A percentile compares a stretch with the other conserved stretches of the same genome.
phyloP scores from a whole-genome alignment of 2,888 invertebrate species.

The Desoria tigrina region DNA sequence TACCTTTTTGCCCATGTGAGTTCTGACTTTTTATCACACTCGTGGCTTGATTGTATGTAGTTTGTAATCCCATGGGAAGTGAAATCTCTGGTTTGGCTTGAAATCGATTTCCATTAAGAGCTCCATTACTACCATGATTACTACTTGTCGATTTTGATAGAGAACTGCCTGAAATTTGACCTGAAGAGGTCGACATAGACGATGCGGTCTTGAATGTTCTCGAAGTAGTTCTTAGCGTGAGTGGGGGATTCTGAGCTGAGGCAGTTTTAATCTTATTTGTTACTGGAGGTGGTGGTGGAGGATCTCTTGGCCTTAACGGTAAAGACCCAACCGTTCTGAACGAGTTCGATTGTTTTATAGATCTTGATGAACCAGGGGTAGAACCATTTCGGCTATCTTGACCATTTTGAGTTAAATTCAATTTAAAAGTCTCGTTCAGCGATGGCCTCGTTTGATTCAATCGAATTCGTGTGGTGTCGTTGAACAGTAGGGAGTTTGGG shows the following conservation, averaged over 20 bases:
- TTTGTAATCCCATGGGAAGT: conserved; percentile 41
- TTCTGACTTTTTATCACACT: conserved; percentile 12
- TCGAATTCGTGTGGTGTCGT: conserved; percentile 82
- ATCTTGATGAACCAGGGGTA: conserved; percentile 6
- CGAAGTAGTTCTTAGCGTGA: conserved; percentile 3
- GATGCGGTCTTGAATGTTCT: background rate
- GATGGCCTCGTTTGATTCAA: conserved; percentile 57
- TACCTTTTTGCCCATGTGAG: conserved; percentile 6
- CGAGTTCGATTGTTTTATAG: conserved; percentile 50
- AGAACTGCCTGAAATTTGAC: too few species aligned
- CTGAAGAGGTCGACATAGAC: background rate
- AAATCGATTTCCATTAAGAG: conserved; percentile 34
- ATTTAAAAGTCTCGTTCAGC: conserved; percentile 49
- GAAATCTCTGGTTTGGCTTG: conserved; percentile 47
- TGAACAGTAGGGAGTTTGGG: conserved; percentile 63
- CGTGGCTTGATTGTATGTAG: conserved; percentile 31
- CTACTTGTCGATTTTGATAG: conserved; percentile 7
- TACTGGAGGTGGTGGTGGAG: conserved; percentile 53
- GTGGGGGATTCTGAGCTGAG: background rate
- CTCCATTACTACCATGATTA: conserved; percentile 23
- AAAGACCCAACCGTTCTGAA: conserved; percentile 56
- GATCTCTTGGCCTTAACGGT: conserved; percentile 49
- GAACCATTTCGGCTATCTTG: conserved; percentile 39
- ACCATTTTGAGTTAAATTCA: conserved; percentile 35
- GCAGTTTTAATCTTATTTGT: too few species aligned